Base-by-base conservation (phyloP, 2,888 invertebrate genomes). In the Drosophila prolongata region DNA sequence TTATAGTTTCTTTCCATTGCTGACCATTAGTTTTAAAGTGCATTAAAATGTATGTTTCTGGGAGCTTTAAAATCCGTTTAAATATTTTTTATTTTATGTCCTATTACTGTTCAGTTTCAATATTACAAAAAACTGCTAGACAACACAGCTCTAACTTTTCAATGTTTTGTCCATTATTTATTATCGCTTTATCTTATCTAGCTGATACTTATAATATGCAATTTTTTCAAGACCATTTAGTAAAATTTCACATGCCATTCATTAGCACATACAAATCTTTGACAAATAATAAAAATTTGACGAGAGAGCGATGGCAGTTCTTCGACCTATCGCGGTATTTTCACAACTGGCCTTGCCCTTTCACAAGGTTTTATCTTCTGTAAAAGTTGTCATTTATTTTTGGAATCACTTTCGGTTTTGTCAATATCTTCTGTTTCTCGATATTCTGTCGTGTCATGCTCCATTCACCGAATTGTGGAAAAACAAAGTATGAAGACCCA, bases 341-440 rank as follows among this genome's bases (percentile, higher is more conserved):
- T 47, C 46, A 9, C 30, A 19, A 27, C 16, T 30, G 60, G 24
- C 61, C 62, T 62, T 61, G 44, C 40, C 62, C 61, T 62, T 47
- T 47, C 14, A 14, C 60, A 40, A 60, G 46, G 38, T 42, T 35
- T 14, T 42, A 34, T 34, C 13, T 11, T 30, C 14, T 16, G 19
- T 11, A 55, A 38, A 38, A 50, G 54, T 24, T 35, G 13, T 16
- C 14, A 62, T 34, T 24, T 61, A 60, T 60, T 62, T 62, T 42
- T 14, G 40, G 47, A 59, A 49, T n/a, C 62, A 49, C 62, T 62
- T 62, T 62, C 60, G 30, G 30, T 61, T 59, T 57, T 11, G 1
- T 16, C 11, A 10, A 24, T 19, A 61, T 46, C 43, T 46, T 56
- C 56, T 38, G 46, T 35, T 35, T 13, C 40, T 19, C 1, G 30